These are phyloP conservation scores for Scalopus aquaticus DNA, from an alignment of 2,113 vertebrate species.

Conservation along the genomic window DNA sequence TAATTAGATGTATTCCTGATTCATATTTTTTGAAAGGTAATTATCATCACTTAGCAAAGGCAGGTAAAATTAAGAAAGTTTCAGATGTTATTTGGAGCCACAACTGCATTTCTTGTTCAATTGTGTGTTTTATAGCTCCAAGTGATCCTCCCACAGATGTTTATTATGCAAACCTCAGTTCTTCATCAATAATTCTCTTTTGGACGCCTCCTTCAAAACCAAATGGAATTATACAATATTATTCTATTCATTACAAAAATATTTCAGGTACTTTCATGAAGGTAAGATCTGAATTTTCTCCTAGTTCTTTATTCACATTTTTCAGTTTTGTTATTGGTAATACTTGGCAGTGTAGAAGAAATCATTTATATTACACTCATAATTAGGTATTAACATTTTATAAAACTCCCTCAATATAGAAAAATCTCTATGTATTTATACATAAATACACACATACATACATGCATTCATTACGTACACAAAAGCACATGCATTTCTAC, in stretches of 20 bases:
- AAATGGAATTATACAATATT: slow-evolving; percentile 91
- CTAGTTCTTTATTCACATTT: background rate
- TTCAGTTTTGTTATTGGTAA: background rate
- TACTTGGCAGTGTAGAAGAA: background rate
- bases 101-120: slow-evolving; percentile 16
- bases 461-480: background rate
- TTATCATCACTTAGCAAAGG: background rate
- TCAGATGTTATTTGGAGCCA: background rate
- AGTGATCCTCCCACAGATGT: slow-evolving; percentile 92
- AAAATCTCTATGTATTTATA: background rate
- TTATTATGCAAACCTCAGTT: slow-evolving; percentile 87
- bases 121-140: slow-evolving; percentile 87
- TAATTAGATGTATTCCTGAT: background rate
- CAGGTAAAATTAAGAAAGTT: slow-evolving; percentile 1
- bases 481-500: background rate
- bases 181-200: slow-evolving; percentile 88
- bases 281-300: slow-evolving; percentile 85
- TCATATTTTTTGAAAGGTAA: background rate
- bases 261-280: slow-evolving; percentile 84
- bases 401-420: background rate
- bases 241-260: slow-evolving; percentile 90
- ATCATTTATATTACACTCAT: background rate
- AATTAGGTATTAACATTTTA: background rate
- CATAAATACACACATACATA: background rate
- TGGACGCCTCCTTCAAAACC: slow-evolving; percentile 93